phyloP scores from a whole-genome alignment of 2,797 vertebrate species.

The Eutrigla gurnardus region DNA sequence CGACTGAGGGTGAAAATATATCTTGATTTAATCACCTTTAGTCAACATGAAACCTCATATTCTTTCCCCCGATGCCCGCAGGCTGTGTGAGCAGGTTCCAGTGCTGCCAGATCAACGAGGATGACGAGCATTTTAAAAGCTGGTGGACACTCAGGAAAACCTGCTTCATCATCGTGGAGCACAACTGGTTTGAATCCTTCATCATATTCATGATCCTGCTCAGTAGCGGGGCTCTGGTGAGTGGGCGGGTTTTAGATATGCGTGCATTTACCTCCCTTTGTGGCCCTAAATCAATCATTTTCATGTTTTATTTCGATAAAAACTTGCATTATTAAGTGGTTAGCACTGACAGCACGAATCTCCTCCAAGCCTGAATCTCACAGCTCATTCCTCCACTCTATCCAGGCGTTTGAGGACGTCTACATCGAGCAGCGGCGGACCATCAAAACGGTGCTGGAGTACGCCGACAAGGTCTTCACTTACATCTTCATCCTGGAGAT shows the following conservation, averaged over 20 bases:
- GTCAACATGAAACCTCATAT: not conserved
- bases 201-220: conserved; percentile 99
- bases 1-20: not conserved
- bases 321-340: not conserved
- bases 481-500: conserved; percentile 99
- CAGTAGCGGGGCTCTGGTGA: conserved; percentile 97
- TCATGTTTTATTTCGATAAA: conserved; percentile 1
- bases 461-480: conserved; percentile 97
- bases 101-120: conserved; percentile 94
- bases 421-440: conserved; percentile 95
- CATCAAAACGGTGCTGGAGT: conserved; percentile 95
- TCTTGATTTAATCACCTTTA: conserved; percentile 1
- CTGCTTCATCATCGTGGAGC: conserved; percentile 97
- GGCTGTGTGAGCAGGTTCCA: conserved; percentile 94
- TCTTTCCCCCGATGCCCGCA: conserved; percentile 53
- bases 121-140: conserved; percentile 88
- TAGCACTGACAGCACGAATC: not conserved
- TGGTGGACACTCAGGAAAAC: conserved; percentile 98
- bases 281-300: not conserved
- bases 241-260: conserved; percentile 38
- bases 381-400: not conserved
- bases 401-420: conserved; percentile 96
- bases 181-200: conserved; percentile 99
- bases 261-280: not conserved
- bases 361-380: not conserved